phyloP scores from a whole-genome alignment of 2,888 invertebrate species.

The Drosophila peninsularis region DNA sequence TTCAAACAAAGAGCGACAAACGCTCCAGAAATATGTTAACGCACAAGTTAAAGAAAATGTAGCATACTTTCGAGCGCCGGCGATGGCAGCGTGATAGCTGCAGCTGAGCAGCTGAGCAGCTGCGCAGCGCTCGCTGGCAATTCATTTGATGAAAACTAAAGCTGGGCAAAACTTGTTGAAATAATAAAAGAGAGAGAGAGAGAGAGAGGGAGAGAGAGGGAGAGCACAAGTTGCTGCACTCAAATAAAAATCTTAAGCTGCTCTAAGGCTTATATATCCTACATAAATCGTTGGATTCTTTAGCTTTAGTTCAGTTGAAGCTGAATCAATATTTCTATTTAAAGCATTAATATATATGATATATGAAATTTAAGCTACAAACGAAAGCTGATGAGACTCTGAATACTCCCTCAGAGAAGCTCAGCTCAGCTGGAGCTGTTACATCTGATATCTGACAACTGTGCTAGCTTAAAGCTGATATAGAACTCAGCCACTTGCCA shows the following conservation, averaged over 20 bases:
- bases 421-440: no score
- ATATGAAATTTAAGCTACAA: no score
- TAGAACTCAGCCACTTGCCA: no score
- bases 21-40: slow-evolving; percentile 65
- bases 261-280: background rate
- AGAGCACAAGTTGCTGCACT: background rate
- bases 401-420: no score
- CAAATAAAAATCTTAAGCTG: background rate
- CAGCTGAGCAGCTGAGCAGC: background rate
- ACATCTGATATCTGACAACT: no score
- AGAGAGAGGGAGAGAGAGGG: background rate
- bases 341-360: background rate
- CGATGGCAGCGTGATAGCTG: slow-evolving; percentile 35
- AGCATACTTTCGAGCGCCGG: slow-evolving; percentile 48
- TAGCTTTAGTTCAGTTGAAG: background rate
- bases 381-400: no score
- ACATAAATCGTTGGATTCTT: background rate
- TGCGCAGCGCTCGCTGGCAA: background rate
- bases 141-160: slow-evolving; percentile 1
- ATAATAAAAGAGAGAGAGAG: background rate
- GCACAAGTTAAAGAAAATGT: slow-evolving; percentile 49
- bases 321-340: background rate
- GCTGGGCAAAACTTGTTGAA: background rate
- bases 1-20: slow-evolving; percentile 55
- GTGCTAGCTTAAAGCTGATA: no score